Conservation (phyloP, 2,113 vertebrate species). For the Mesitornis unicolor region DNA sequence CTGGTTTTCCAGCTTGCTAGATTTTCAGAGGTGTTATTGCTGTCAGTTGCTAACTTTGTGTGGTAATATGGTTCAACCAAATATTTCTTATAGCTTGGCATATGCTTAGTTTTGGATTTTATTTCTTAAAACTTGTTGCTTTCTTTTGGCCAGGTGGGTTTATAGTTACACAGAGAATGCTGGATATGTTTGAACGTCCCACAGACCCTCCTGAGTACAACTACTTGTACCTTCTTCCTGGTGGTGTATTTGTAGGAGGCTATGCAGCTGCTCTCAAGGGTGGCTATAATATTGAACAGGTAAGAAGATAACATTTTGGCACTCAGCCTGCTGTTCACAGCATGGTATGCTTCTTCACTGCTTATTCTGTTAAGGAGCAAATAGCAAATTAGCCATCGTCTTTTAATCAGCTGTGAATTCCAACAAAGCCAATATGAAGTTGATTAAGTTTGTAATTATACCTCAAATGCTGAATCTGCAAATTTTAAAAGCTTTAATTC, state of each 20-base stretch:
- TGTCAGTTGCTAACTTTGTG: neutral
- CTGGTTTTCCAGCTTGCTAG: neutral
- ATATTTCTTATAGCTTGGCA: neutral
- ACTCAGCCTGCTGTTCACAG: neutral
- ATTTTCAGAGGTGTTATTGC: neutral
- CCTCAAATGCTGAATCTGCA: neutral
- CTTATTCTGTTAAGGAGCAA: neutral
- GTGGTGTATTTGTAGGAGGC: conserved; percentile 88
- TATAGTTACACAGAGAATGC: conserved; percentile 94
- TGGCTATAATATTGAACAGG: conserved; percentile 93
- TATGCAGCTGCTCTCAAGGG: conserved; percentile 84
- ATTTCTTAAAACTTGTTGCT: neutral
- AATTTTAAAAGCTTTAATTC: neutral
- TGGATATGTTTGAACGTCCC: conserved; percentile 98
- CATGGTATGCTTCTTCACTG: neutral
- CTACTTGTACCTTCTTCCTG: conserved; percentile 91
- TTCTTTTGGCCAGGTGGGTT: conserved; percentile 85
- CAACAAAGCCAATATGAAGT: neutral
- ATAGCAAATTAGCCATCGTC: neutral
- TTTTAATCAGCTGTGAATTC: neutral
- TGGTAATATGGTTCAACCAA: neutral
- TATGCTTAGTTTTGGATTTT: neutral
- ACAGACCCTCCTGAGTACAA: conserved; percentile 94
- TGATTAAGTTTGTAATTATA: neutral
- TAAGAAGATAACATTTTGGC: conserved; percentile 50